Evolutionary conservation across 2,113 vertebrate genomes (phyloP).

Genomic region (Narcine bancroftii): DNA sequence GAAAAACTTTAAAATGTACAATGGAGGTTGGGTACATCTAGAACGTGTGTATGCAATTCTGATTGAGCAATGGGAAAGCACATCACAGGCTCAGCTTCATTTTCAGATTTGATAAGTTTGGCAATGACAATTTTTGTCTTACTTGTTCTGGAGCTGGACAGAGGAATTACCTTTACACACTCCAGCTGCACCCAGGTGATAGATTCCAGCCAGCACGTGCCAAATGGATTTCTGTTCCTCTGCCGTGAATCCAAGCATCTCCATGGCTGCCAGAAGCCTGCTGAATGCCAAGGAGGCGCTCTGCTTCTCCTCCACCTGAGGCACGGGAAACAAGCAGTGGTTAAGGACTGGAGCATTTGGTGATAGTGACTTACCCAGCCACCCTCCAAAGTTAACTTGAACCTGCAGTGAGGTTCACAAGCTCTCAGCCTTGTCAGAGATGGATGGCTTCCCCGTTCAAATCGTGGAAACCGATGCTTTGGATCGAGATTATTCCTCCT

Average conservation of each 20-base stretch:
- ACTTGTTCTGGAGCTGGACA: background rate
- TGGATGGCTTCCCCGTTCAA: no score
- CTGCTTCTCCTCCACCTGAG: conserved; percentile 85
- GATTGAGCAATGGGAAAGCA: background rate
- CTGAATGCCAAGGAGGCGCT: conserved; percentile 63
- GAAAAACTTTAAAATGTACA: no score
- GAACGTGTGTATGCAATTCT: background rate
- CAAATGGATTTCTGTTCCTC: conserved; percentile 76
- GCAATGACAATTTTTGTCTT: background rate
- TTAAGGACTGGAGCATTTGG: background rate
- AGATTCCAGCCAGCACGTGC: conserved; percentile 78
- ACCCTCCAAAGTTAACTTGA: background rate
- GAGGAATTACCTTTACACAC: conserved; percentile 74
- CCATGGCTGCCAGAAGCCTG: conserved; percentile 77
- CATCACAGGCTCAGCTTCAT: background rate
- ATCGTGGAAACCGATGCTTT: no score
- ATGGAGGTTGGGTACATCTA: no score
- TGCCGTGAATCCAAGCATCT: conserved; percentile 59
- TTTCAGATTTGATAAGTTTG: background rate
- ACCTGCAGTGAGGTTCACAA: background rate
- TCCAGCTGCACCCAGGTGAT: conserved; percentile 81
- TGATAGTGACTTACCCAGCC: background rate
- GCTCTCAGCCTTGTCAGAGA: background rate
- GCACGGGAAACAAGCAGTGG: background rate
- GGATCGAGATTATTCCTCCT: no score